A percentile compares a stretch with the other conserved stretches of the same genome.
Evolutionary conservation across 2,113 vertebrate species (phyloP).

Genomic region (Tupaia chinensis): DNA sequence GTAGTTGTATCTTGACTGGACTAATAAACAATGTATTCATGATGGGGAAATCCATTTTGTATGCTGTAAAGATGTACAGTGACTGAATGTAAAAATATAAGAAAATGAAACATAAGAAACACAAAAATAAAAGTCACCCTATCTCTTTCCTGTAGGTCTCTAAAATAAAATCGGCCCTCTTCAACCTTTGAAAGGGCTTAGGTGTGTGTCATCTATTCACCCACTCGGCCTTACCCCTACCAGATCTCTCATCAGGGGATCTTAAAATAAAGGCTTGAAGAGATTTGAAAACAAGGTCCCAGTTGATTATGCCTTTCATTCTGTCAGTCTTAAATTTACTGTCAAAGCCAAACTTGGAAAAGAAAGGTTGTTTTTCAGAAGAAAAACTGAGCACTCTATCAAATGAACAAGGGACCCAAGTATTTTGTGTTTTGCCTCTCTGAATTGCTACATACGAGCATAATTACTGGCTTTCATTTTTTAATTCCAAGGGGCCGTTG

Average conservation of each 20-base stretch:
- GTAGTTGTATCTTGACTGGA: too few species aligned
- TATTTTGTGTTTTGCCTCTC: background rate
- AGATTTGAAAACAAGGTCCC: background rate
- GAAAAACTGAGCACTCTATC: background rate
- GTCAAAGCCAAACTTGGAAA: constrained; percentile 22
- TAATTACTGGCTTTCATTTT: constrained; percentile 34
- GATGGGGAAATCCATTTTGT: too few species aligned
- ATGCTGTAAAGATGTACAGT: too few species aligned
- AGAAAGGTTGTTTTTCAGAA: constrained; percentile 37
- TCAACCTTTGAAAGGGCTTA: background rate
- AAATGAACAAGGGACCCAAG: constrained; percentile 12
- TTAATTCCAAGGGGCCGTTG: constrained; percentile 54
- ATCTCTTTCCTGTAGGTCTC: background rate
- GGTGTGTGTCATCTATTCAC: background rate
- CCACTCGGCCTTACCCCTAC: too few species aligned
- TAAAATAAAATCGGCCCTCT: background rate
- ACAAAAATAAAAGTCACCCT: background rate
- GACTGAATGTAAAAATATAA: too few species aligned
- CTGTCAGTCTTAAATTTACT: background rate
- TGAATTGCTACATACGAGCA: constrained; percentile 42
- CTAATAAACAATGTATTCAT: too few species aligned
- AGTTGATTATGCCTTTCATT: background rate
- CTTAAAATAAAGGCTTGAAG: background rate
- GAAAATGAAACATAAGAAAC: too few species aligned
- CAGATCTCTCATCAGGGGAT: background rate